These are phyloP conservation scores for Acanthochromis polyacanthus DNA, from an alignment of 2,113 vertebrate species.

Conservation along the genomic window DNA sequence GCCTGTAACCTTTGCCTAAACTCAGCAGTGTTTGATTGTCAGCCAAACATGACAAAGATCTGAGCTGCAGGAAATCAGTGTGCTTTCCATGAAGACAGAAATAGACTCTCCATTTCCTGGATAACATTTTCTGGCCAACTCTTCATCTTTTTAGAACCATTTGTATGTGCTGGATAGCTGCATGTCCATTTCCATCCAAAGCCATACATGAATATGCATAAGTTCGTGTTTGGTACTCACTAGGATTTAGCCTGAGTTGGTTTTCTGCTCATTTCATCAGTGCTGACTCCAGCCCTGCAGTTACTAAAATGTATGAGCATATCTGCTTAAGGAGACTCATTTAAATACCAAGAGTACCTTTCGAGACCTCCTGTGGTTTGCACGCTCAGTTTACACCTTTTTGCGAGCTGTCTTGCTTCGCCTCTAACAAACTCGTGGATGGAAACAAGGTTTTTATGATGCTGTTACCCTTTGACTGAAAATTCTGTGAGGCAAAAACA, in stretches of 20 bases:
- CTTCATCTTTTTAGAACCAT: slow-evolving; percentile 6
- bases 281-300: slow-evolving; percentile 37
- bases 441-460: slow-evolving; percentile 17
- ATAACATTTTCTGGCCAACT: slow-evolving; percentile 27
- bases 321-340: slow-evolving; percentile 42
- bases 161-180: slow-evolving; percentile 18
- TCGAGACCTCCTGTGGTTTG: slow-evolving; percentile 18
- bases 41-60: slow-evolving; percentile 63
- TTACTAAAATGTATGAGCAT: slow-evolving; percentile 27
- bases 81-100: slow-evolving; percentile 48
- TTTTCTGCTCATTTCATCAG: slow-evolving; percentile 37
- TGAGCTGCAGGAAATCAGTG: slow-evolving; percentile 62
- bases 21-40: slow-evolving; percentile 64
- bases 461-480: slow-evolving; percentile 19
- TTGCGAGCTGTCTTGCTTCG: slow-evolving; percentile 7
- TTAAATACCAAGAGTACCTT: slow-evolving; percentile 42
- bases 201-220: slow-evolving; percentile 39
- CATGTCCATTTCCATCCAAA: slow-evolving; percentile 26
- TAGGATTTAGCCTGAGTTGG: slow-evolving; percentile 18
- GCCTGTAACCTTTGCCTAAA: slow-evolving; percentile 70
- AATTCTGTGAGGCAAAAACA: slow-evolving; percentile 20
- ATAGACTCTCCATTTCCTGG: slow-evolving; percentile 55
- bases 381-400: slow-evolving; percentile 10
- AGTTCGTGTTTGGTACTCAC: slow-evolving; percentile 26
- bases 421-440: slow-evolving; percentile 25